Base-by-base conservation (phyloP, 2,888 invertebrate species). In the Phania funesta region DNA sequence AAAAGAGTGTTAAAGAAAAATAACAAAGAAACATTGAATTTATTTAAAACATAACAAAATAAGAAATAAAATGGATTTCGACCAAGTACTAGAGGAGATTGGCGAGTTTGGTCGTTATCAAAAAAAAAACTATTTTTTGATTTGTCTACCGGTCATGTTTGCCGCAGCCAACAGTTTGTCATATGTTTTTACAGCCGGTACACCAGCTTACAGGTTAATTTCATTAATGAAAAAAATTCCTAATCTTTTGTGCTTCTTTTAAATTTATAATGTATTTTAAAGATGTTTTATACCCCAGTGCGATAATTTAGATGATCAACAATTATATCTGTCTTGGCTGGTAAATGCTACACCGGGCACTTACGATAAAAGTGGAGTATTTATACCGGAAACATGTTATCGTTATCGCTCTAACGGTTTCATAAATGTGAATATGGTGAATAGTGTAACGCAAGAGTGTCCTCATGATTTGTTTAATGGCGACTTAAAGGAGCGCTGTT, bases 81-180 rank as follows among this genome's bases (percentile, higher is more conserved):
- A 94, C 87, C 92, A 92, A 74, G 92, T 94, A 84, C 89, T 94
- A 50, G 92, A 92, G 67, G 92, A 93, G 86, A 91, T 94, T 38
- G 94, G 93, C 1, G 93, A 93, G 86, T 91, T 94, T 80, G 94
- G 93, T 6, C 90, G 90, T 46, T 94, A 92, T 86, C 94, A 94
- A 88, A 90, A 92, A 70, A 91, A 90, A 18, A 93, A 92, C 65
- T 94, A 93, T 86, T 84, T 92, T 29, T 89, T 93, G 50, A 91
- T 93, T 44, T 93, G 93, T 87, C 86, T 93, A 52, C 93, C 93
- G 0, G 93, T 93, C 13, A 88, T 93, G 78, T 93, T 93, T 87
- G 92, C 92, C 13, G 93, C 93, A 0, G 93, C 93, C 6, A 93
- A 93, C 86, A 93, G 93, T 89, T 87, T 94, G 20, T 93, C 93